These are phyloP conservation scores for Xenops minutus DNA, from an alignment of 2,797 vertebrate species.

Conservation along the genomic window DNA sequence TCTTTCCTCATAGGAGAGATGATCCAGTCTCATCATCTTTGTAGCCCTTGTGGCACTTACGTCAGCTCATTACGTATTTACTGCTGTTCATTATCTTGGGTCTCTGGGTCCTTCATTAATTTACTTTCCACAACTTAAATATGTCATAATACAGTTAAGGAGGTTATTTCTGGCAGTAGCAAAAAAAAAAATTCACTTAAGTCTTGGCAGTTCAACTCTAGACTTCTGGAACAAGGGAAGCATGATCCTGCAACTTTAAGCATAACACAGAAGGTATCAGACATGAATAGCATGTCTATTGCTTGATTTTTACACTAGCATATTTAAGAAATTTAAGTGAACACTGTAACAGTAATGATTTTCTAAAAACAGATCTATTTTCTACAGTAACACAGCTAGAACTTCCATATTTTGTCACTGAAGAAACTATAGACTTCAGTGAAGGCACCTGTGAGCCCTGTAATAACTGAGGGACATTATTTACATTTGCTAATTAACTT, in stretches of 20 bases:
- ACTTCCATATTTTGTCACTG: background rate
- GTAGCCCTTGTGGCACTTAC: background rate
- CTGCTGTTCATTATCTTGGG: background rate
- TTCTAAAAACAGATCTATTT: background rate
- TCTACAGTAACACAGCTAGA: background rate
- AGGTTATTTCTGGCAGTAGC: background rate
- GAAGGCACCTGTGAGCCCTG: background rate
- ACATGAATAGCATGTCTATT: background rate
- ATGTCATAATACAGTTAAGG: background rate
- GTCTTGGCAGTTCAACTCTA: background rate
- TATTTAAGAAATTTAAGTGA: background rate
- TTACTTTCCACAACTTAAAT: background rate
- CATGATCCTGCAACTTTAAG: background rate
- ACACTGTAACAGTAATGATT: background rate
- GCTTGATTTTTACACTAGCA: background rate
- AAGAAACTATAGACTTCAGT: background rate
- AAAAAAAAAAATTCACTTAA: background rate
- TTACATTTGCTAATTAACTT: background rate
- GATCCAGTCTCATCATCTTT: background rate
- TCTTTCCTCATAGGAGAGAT: background rate
- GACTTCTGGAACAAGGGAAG: background rate
- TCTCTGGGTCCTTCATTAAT: background rate
- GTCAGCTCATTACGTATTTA: background rate
- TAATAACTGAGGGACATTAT: background rate
- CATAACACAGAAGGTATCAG: background rate